These are phyloP conservation scores for Euura saliciscinereae DNA, from an alignment of 1,140 invertebrate genomes.

Conservation along the genomic window DNA sequence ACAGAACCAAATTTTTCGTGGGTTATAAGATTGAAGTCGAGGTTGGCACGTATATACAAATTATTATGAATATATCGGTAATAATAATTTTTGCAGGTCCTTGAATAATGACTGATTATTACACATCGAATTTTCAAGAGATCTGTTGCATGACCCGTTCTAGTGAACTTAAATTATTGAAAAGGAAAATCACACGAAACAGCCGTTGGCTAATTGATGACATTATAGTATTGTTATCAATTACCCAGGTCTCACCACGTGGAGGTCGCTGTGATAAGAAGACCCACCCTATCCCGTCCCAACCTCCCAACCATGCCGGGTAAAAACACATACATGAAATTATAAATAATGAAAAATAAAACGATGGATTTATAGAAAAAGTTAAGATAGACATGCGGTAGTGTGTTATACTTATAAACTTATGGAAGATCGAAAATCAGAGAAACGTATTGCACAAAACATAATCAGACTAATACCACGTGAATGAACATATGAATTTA, in stretches of 20 bases:
- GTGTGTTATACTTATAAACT: not conserved
- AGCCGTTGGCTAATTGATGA: not conserved
- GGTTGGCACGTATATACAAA: too few relatives aligned
- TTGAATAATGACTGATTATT: not conserved
- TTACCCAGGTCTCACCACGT: conserved; percentile 2
- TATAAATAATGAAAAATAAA: not conserved
- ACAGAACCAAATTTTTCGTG: too few relatives aligned
- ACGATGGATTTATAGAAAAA: not conserved
- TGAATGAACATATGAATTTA: too few relatives aligned
- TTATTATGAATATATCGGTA: conserved; percentile 37
- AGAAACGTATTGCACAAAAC: conserved; percentile 1
- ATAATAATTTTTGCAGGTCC: conserved; percentile 33
- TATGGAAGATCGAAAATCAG: not conserved
- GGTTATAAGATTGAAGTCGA: too few relatives aligned
- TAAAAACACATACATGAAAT: conserved; percentile 3
- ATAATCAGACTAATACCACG: conserved; percentile 1
- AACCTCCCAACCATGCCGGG: conserved; percentile 1
- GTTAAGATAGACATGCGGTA: not conserved
- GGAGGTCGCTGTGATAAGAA: not conserved
- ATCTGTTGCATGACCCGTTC: not conserved
- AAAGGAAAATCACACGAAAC: not conserved
- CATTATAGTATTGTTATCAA: conserved; percentile 1
- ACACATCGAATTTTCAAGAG: not conserved
- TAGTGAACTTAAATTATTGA: not conserved
- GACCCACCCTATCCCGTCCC: not conserved